Base-by-base conservation (phyloP, 2,797 vertebrate genomes). In the Smutsia temminckii region DNA sequence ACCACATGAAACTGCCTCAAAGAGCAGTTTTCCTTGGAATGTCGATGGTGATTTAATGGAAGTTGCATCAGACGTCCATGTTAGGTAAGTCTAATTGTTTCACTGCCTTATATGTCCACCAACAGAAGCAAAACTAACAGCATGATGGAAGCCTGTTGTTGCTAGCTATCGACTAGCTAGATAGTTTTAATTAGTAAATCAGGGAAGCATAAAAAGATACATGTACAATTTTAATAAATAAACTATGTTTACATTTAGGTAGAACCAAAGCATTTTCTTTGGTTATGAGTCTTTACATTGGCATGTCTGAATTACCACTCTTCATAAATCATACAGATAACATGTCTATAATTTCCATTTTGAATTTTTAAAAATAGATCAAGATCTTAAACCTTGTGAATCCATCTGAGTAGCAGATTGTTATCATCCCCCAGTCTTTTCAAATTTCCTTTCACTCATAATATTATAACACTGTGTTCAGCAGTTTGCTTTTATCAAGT, bases 31-130 rank as follows among this genome's bases (percentile, higher is more conserved):
- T 55, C 99, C 99, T 84, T 99, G 99, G 99, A 99, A 99, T 97
- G 98, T 99, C 42, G 99, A 99, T 29, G 99, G 99, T 64, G 99
- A 99, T 96, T 98, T 99, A 97, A 97, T 99, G 97, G 98, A 99
- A 98, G 98, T 98, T 13, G 72, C 98, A 9, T 98, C 98, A 20
- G 99, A 99, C 96, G 98, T 99, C 91, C 98, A 99, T 1, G 61
- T 99, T 96, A 99, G 99, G 99, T 99, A 98, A 97, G 97, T 92
- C 46, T 27, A 78, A 57, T 25, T 61, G 16, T 34, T 64, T 95
- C 25, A 29, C 27, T 14, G 6, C 49, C 64, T 86, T 61, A 1
- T 63, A n/a, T 71, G 17, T 61, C 34, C 57, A 87, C 42, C 27
- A 57, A 8, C 37, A 92, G 34, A 88, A 27, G 16, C 11, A 23